Evolutionary conservation across 1,140 invertebrate species (phyloP).

Genomic region (Diorhabda carinulata): DNA sequence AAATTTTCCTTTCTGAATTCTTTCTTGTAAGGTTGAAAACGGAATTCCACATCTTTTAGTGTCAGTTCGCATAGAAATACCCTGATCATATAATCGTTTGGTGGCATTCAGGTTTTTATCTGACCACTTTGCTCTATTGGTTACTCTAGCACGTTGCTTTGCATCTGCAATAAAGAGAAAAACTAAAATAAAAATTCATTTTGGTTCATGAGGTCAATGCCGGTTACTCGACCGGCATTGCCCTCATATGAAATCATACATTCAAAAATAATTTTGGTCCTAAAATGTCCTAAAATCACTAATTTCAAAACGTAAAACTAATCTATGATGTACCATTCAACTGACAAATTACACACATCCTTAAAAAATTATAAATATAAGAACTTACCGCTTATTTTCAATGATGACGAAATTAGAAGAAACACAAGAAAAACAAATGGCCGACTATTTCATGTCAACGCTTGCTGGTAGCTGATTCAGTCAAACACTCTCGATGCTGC

Average conservation of each 20-base stretch:
- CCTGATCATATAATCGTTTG: no score
- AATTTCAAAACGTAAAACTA: constrained; percentile 4
- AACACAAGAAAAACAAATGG: constrained; percentile 9
- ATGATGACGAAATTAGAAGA: constrained; percentile 4
- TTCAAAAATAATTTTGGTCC: constrained; percentile 2
- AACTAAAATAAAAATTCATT: no score
- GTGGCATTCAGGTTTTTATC: no score
- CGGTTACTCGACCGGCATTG: no score
- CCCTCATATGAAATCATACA: no score
- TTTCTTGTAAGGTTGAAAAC: no score
- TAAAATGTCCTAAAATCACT: not conserved
- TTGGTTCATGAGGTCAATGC: no score
- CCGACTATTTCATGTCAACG: not conserved
- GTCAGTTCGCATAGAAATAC: not conserved
- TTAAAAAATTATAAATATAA: constrained; percentile 13
- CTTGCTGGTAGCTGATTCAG: not conserved
- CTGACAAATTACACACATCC: not conserved
- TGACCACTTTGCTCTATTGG: no score
- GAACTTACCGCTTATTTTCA: constrained; percentile 10
- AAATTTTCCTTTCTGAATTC: constrained; percentile 6
- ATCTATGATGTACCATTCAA: constrained; percentile 1
- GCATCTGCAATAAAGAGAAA: not conserved
- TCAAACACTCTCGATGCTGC: not conserved
- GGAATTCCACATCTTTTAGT: constrained; percentile 4
- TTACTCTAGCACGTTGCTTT: not conserved